These are phyloP conservation scores for Hippocampus zosterae DNA, from an alignment of 2,113 vertebrate genomes.

Conservation along the genomic window DNA sequence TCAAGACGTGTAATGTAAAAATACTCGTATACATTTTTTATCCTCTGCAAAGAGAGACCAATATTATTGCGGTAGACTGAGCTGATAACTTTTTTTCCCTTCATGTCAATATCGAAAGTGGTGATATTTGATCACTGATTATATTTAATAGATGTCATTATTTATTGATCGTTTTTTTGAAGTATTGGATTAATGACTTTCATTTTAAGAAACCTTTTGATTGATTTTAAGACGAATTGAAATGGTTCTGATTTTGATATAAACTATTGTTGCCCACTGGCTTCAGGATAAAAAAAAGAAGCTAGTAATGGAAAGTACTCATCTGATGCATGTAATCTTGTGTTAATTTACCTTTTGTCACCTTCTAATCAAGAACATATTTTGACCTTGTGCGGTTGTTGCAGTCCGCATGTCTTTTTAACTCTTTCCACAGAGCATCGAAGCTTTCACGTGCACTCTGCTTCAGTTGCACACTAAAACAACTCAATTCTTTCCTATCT, in stretches of 20 bases:
- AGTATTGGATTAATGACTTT: background rate
- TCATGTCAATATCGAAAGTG: background rate
- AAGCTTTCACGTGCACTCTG: background rate
- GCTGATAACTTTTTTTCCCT: too few species aligned
- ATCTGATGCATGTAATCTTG: background rate
- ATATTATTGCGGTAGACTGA: too few species aligned
- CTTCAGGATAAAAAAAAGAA: background rate
- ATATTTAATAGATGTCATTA: background rate
- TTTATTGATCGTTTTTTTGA: background rate
- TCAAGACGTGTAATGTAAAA: too few species aligned
- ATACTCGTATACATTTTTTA: too few species aligned
- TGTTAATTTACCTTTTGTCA: background rate
- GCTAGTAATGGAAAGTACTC: background rate
- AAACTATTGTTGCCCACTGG: too few species aligned
- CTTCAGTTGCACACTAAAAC: background rate
- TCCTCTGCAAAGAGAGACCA: too few species aligned
- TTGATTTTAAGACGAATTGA: too few species aligned
- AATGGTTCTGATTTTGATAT: too few species aligned
- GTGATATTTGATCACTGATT: too few species aligned
- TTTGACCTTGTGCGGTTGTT: background rate
- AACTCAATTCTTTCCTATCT: background rate
- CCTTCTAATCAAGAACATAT: constrained; percentile 1
- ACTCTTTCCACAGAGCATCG: background rate
- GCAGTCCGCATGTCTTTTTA: background rate
- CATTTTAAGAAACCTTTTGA: too few species aligned